Evolutionary conservation across 2,888 invertebrate species (phyloP).

Genomic region (Pyrgus malvae): DNA sequence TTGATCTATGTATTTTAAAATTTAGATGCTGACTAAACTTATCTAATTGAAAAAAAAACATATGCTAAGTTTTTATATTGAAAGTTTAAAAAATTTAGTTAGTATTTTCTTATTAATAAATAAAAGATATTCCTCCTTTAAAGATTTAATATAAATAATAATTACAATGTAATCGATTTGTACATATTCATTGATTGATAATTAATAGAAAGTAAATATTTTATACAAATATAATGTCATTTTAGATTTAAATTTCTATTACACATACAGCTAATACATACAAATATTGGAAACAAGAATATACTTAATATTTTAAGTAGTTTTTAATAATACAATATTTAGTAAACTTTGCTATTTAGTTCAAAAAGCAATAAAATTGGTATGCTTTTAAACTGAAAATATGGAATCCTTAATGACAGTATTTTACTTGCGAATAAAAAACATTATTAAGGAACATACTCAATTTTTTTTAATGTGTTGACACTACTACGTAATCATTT

Average conservation of each 20-base stretch:
- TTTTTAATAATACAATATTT: conserved; percentile 17
- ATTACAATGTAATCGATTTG: conserved; percentile 74
- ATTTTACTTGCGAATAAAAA: conserved; percentile 73
- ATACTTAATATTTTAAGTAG: conserved; percentile 36
- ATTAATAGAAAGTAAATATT: conserved; percentile 75
- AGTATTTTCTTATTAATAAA: not conserved
- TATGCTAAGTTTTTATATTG: too few species aligned
- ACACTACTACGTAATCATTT: conserved; percentile 19
- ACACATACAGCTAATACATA: conserved; percentile 59
- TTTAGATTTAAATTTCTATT: conserved; percentile 65
- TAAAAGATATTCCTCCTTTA: conserved; percentile 47
- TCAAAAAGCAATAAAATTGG: conserved; percentile 16
- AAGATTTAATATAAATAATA: conserved; percentile 78
- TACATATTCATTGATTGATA: conserved; percentile 76
- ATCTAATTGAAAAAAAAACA: too few species aligned
- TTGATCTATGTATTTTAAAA: too few species aligned
- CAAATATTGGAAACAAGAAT: conserved; percentile 61
- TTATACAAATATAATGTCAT: conserved; percentile 79
- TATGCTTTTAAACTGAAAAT: conserved; percentile 39
- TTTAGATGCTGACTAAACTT: too few species aligned
- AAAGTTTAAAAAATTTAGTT: too few species aligned
- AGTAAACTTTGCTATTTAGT: conserved; percentile 32
- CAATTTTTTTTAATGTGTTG: conserved; percentile 6
- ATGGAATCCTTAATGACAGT: conserved; percentile 66
- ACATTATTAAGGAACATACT: conserved; percentile 73